Base-by-base conservation (phyloP, 2,797 vertebrate species). In the Sphenodon punctatus region DNA sequence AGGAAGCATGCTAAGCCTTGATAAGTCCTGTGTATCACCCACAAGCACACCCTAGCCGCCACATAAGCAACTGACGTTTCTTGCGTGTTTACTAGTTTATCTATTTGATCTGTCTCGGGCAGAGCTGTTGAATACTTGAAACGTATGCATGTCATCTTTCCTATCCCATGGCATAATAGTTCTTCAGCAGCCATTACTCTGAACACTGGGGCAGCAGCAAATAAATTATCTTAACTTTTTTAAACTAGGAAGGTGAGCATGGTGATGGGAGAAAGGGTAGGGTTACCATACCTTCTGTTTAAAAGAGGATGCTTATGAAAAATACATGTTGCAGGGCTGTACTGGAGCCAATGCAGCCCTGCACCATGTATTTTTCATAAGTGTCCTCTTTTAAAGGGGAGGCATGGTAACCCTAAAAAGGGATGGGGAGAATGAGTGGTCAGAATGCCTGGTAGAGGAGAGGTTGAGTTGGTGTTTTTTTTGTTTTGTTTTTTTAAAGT, bases 11-110 rank as follows among this genome's bases (percentile, higher is more conserved):
- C 43, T 60, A 78, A 49, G 64, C 56, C 75, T 80, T 60, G 82
- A 74, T 85, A 60, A 78, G 75, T 64, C 70, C 38, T 90, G 80
- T 89, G 84, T 90, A 88, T 88, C 87, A 87, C 72, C 0, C 0
- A 30, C 1, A 30, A 80, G 64, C 2, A 2, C 80, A 49, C 64
- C 80, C 77, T 91, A n/a, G n/a, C n/a, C 2, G 0, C 60, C 60
- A 23, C 0, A 0, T 34, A 43, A 19, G 46, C 5, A 1, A 75
- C 69, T 34, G 48, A 32, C 67, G 67, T 56, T 8, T 46, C 79
- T 68, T 74, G 41, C 88, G 89, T 89, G 63, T 80, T 88, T 42
- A 60, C 72, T 58, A 73, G 59, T 27, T 74, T 76, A 53, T 6
- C 77, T 76, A 27, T 61, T 75, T 76, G 77, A 43, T 58, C 86